phyloP scores from a whole-genome alignment of 2,113 vertebrate genomes.

The Patagioenas fasciata region DNA sequence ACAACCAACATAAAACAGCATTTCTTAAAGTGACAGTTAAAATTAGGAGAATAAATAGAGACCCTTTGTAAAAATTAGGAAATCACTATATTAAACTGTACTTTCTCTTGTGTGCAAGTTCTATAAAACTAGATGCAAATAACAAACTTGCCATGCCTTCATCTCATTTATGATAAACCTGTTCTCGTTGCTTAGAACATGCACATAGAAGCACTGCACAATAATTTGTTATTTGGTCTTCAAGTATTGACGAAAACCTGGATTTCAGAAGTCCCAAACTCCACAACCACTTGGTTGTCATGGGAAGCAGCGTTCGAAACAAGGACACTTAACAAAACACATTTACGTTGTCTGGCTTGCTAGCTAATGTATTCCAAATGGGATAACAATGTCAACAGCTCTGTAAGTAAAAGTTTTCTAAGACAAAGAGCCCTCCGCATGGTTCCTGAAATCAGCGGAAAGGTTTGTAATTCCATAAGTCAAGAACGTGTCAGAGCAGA shows the following conservation, averaged over 20 bases:
- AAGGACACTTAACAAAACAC: neutral
- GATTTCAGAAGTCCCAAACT: neutral
- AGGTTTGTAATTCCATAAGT: neutral
- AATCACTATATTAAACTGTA: neutral
- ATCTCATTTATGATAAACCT: neutral
- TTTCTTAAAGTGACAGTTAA: neutral
- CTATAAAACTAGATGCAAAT: neutral
- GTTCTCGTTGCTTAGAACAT: neutral
- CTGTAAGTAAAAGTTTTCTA: neutral
- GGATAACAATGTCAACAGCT: neutral
- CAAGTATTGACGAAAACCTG: neutral
- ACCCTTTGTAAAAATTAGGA: neutral
- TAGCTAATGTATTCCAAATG: neutral
- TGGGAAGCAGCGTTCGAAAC: neutral
- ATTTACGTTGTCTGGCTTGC: neutral
- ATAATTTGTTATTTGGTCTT: neutral
- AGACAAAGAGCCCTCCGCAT: neutral
- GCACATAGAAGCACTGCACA: neutral
- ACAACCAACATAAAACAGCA: neutral
- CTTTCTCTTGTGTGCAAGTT: fast-evolving
- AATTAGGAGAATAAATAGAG: neutral
- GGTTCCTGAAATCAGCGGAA: neutral
- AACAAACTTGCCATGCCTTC: neutral
- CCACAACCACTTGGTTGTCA: neutral
- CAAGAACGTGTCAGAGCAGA: neutral